phyloP scores from a whole-genome alignment of 2,888 invertebrate species.

The Lithosia quadra region DNA sequence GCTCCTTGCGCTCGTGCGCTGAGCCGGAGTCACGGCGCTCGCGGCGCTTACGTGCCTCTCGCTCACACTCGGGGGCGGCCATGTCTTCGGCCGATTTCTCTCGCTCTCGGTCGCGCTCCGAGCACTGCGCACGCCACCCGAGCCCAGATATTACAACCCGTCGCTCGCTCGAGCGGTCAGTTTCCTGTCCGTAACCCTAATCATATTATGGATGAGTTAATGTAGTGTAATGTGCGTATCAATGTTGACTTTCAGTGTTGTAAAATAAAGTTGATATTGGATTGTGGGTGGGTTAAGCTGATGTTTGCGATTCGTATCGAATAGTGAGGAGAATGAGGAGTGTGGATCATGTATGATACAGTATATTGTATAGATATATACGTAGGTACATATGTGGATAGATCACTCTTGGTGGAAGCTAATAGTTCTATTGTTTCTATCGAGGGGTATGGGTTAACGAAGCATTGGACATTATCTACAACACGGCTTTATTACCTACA shows the following conservation, averaged over 20 bases:
- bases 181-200: slow-evolving; percentile 84
- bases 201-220: slow-evolving; percentile 60
- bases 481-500: slow-evolving; percentile 56
- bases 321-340: slow-evolving; percentile 60
- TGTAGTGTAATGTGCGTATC: slow-evolving; percentile 70
- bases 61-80: slow-evolving; percentile 85
- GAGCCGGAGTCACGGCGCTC: slow-evolving; percentile 88
- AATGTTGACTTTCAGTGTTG: slow-evolving; percentile 46
- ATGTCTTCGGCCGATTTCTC: slow-evolving; percentile 81
- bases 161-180: slow-evolving; percentile 81
- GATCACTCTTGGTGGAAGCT: slow-evolving; percentile 43
- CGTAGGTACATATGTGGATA: slow-evolving; percentile 52
- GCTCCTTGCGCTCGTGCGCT: slow-evolving; percentile 82
- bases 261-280: slow-evolving; percentile 51
- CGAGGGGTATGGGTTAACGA: slow-evolving; percentile 48
- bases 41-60: slow-evolving; percentile 88
- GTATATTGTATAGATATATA: slow-evolving; percentile 55
- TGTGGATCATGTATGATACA: slow-evolving; percentile 59
- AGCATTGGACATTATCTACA: slow-evolving; percentile 53
- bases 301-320: slow-evolving; percentile 59
- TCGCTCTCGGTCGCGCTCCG: slow-evolving; percentile 70
- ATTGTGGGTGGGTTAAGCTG: slow-evolving; percentile 61
- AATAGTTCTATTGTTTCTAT: slow-evolving; percentile 46
- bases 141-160: slow-evolving; percentile 81
- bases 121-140: slow-evolving; percentile 85